Percentiles rank a stretch among this genome's conserved stretches.
These are phyloP conservation scores for Andinoacara biseriatus DNA, from an alignment of 2,113 vertebrate species.

Conservation along the genomic window DNA sequence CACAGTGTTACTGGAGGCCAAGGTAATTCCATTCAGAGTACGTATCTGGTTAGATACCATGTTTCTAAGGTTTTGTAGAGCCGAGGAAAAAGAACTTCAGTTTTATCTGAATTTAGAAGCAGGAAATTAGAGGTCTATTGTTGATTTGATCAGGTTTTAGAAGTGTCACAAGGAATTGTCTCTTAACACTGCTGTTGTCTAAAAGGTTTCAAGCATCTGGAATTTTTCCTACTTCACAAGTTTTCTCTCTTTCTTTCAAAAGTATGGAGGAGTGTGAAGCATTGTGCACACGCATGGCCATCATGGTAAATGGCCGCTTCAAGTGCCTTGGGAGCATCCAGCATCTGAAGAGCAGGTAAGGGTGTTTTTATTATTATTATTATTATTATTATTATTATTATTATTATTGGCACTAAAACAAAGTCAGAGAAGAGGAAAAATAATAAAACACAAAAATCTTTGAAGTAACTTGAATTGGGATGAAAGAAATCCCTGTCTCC, in stretches of 20 bases:
- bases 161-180: neutral
- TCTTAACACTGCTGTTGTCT: neutral
- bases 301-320: conserved; percentile 94
- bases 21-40: no score
- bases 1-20: no score
- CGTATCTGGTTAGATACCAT: no score
- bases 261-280: conserved; percentile 83
- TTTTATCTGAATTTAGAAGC: no score
- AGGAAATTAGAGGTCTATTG: no score
- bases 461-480: conserved; percentile 28
- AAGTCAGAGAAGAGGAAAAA: neutral
- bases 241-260: neutral
- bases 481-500: conserved; percentile 31
- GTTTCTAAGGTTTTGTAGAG: no score
- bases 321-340: conserved; percentile 95
- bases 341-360: conserved; percentile 83
- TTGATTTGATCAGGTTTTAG: neutral
- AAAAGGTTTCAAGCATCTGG: neutral
- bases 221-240: neutral
- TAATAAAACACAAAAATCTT: neutral
- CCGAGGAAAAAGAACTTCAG: no score
- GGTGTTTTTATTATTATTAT: neutral
- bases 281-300: conserved; percentile 90
- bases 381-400: no score
- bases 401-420: neutral